Evolutionary conservation across 2,113 vertebrate species (phyloP), one percentile per base, ranked within the genome.

Genomic region (Gulo gulo): DNA sequence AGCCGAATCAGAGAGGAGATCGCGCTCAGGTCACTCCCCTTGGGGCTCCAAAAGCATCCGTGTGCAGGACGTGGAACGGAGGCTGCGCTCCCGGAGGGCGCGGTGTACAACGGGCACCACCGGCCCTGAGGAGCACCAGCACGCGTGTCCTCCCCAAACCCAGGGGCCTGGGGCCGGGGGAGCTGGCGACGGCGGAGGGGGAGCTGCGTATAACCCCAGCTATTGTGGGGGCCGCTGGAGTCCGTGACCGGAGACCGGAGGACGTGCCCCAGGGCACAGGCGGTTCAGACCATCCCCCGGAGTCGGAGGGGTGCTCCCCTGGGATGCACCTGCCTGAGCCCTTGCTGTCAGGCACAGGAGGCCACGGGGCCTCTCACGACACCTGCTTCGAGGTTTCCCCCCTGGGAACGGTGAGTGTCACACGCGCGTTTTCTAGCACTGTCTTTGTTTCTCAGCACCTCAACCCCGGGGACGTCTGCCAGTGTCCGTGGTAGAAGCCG

Each of bases 381-480:
- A 42, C 39, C 24, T 45, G 23, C 71, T 7, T 9, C 0, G 1
- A 26, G 5, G 71, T 15, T 15, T 50, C 39, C 71, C 26, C 2
- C 39, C 7, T 4, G 73, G 81, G 39, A 16, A 24, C 1, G 2
- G 3, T 2, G 50, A 23, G 9, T 15, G 26, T 26, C 34, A 26
- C 50, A 59, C 24, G 1, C 0, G 1, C 0, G 36, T 50, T 23
- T 34, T 26, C 50, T 26, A 26, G 3, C 0, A 31, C 39, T 23
- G 24, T 26, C 50, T 26, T 20, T 50, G 24, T 31, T 67, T 59
- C 8, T 90, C 15, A 23, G 31, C 61, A 14, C 69, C 16, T 79
- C 14, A 16, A 10, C 39, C 59, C 7, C 9, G 12, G 39, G 88
- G 81, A 86, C 3, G 29, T 5, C 34, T 15, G n/a, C 24, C 21